Base-by-base conservation (phyloP, 2,113 vertebrate genomes). In the Zosterops japonicus region DNA sequence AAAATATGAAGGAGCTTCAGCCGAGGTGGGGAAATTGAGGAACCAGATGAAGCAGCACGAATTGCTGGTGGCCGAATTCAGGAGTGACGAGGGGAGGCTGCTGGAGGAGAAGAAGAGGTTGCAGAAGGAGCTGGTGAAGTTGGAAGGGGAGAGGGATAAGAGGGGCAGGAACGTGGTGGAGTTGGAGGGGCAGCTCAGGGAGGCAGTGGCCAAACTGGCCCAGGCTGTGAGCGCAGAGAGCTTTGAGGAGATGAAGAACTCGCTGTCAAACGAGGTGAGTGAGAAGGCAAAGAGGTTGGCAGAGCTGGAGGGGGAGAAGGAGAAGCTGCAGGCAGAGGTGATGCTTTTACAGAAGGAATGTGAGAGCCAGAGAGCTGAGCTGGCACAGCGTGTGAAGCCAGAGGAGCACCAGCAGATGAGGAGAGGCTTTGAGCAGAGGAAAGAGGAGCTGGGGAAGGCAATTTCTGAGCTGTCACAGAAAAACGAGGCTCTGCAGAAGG, bases 41-140 rank as follows among this genome's bases (percentile, higher is more conserved):
- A 99, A 99, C 95, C 99, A 99, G 53, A 98, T 99, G 70, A 99
- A 98, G 70, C 99, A 99, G 95, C 99, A 98, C 0, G 99, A 99
- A 83, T 94, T 99, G 94, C 94, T 99, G 59, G 93, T 99, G 39
- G 99, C 99, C 47, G 98, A 99, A 93, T 98, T 99, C 83, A 98
- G 97, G 97, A 98, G 97, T 92, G 99, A 99, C 3, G 99, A 99
- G 88, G 98, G 97, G 44, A 98, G 97, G 94, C 96, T 99, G 59
- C 87, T 98, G 19, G 97, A 98, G 8, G 99, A 99, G 27, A 98
- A 98, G 1, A 98, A 98, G 15, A 96, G 91, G 57, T 91, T 99
- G 86, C 98, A 98, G 94, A 98, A 97, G 86, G 98, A 99, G 22
- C 87, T 99, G 3, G 96, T 72, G 5, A 96, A 80, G 87, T 96